Evolutionary conservation across 2,113 vertebrate genomes (phyloP).

Genomic region (Plecotus auritus): DNA sequence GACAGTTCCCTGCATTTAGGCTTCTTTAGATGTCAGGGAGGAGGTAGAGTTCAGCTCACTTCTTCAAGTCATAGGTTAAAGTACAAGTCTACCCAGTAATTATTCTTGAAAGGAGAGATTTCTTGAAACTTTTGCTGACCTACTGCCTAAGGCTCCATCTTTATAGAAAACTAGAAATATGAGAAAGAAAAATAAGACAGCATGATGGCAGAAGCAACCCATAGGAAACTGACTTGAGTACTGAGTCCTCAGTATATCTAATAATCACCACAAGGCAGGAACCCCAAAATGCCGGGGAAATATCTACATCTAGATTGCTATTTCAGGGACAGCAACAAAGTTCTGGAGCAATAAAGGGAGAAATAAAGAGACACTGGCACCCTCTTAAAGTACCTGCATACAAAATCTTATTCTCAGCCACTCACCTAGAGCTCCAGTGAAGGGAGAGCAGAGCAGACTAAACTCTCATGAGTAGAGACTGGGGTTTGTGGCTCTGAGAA

Average conservation of each 20-base stretch:
- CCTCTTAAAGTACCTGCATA: neutral
- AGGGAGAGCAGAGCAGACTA: neutral
- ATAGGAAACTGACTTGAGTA: neutral
- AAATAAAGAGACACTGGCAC: neutral
- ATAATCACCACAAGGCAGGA: neutral
- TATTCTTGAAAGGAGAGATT: constrained; percentile 14
- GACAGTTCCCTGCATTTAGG: neutral
- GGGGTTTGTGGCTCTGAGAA: neutral
- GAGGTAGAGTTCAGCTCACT: neutral
- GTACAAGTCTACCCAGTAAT: neutral
- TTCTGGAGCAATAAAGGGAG: neutral
- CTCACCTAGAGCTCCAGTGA: neutral
- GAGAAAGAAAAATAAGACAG: neutral
- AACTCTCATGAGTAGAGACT: neutral
- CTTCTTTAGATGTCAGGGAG: neutral
- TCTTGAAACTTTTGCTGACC: constrained; percentile 15
- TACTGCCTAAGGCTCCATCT: neutral
- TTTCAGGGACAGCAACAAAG: neutral
- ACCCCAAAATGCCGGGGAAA: neutral
- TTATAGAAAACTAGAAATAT: neutral
- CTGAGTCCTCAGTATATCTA: neutral
- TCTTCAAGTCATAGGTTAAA: neutral
- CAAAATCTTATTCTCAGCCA: neutral
- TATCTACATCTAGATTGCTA: neutral
- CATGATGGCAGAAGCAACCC: neutral